These are phyloP conservation scores for Pycnomerus fuliginosus DNA, from an alignment of 2,888 invertebrate genomes.

Conservation along the genomic window DNA sequence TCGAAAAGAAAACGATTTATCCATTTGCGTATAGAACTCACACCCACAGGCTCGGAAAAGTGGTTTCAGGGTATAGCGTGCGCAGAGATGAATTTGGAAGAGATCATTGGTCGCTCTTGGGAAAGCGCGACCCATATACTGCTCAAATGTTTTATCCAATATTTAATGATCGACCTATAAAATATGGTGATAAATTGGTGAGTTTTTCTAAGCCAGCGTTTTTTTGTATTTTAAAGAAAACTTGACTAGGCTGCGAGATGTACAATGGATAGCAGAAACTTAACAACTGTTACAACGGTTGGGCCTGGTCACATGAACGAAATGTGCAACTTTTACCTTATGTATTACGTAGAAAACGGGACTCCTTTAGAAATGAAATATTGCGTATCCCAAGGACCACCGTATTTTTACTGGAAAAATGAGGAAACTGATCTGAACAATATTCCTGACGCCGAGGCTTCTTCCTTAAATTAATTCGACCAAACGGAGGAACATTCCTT, in stretches of 20 bases:
- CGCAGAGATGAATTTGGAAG: constrained; percentile 56
- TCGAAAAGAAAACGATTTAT: constrained; percentile 79
- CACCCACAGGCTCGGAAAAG: constrained; percentile 81
- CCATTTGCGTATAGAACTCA: constrained; percentile 96
- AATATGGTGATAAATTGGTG: constrained; percentile 68
- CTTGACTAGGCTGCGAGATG: constrained; percentile 79
- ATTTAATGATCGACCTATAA: constrained; percentile 61
- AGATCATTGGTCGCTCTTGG: constrained; percentile 79
- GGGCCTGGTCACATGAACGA: constrained; percentile 79
- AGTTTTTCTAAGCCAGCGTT: constrained; percentile 32
- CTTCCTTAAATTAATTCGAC: constrained; percentile 51
- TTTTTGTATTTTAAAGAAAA: constrained; percentile 11
- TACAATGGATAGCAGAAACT: constrained; percentile 66
- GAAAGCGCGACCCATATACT: constrained; percentile 81
- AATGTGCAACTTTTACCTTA: constrained; percentile 95
- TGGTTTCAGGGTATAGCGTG: constrained; percentile 82
- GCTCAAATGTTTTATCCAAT: constrained; percentile 96
- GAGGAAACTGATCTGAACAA: constrained; percentile 65
- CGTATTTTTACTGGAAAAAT: constrained; percentile 77
- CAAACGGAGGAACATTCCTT: constrained; percentile 7
- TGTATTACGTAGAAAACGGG: constrained; percentile 84
- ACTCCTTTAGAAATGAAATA: constrained; percentile 76
- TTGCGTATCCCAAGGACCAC: constrained; percentile 83
- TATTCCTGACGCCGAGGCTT: constrained; percentile 75
- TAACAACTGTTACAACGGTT: constrained; percentile 36